Evolutionary conservation across 2,113 vertebrate genomes (phyloP).

Genomic region (Pelobates fuscus): DNA sequence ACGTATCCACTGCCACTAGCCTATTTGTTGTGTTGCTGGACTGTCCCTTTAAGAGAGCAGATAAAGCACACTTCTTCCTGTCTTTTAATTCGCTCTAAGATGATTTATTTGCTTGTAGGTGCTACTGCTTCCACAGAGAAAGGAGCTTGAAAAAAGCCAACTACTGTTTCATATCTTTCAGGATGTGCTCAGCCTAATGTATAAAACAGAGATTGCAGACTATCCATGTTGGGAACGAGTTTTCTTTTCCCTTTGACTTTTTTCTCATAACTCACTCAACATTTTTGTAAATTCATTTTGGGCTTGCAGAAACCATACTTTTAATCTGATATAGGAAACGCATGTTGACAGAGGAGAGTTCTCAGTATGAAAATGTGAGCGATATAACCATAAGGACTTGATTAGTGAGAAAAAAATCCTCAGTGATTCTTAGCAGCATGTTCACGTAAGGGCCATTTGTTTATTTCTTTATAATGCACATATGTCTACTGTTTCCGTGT

Average conservation of each 20-base stretch:
- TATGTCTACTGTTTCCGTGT: neutral
- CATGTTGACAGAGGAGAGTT: conserved; percentile 31
- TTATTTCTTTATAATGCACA: neutral
- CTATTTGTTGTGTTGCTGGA: too few relatives aligned
- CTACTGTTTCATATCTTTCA: conserved; percentile 52
- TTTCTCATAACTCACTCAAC: conserved; percentile 37
- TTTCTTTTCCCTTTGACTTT: conserved; percentile 13
- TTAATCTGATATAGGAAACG: conserved; percentile 23
- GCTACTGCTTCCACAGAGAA: conserved; percentile 37
- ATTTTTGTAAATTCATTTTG: conserved; percentile 34
- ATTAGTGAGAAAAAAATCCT: neutral
- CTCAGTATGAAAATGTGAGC: neutral
- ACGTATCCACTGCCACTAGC: too few relatives aligned
- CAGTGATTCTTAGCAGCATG: neutral
- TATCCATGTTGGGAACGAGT: conserved; percentile 28
- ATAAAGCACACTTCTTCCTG: conserved; percentile 27
- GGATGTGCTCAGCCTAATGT: conserved; percentile 46
- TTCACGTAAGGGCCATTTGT: neutral
- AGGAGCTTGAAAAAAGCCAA: conserved; percentile 25
- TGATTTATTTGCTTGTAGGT: conserved; percentile 40
- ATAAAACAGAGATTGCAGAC: conserved; percentile 38
- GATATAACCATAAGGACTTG: neutral
- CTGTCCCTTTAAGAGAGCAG: conserved; percentile 8
- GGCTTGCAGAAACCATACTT: conserved; percentile 7
- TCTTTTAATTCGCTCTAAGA: conserved; percentile 21